These are phyloP conservation scores for fruit fly (Drosophila melanogaster) DNA, from an alignment of 1,140 invertebrate genomes.

Conservation along the genomic window DNA sequence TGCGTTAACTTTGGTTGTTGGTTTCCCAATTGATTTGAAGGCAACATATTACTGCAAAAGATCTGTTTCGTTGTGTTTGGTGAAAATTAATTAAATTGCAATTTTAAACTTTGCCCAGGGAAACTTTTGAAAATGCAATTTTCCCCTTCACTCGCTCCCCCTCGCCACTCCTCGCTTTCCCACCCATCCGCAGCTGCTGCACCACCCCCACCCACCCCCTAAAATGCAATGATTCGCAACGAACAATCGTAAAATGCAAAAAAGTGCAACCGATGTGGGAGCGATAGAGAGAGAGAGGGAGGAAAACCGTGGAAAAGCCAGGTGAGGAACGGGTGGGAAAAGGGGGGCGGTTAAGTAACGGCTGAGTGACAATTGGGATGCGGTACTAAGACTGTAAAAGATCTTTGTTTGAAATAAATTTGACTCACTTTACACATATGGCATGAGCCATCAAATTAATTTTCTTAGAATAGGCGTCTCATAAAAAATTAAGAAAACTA, in stretches of 20 bases:
- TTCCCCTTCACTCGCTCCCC: neutral
- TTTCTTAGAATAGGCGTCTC: neutral
- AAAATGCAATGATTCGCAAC: slow-evolving; percentile 62
- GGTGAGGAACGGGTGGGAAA: slow-evolving; percentile 8
- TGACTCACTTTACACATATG: slow-evolving; percentile 6
- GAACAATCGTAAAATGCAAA: slow-evolving; percentile 62
- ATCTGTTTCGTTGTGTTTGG: slow-evolving; percentile 24
- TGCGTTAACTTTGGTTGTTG: slow-evolving; percentile 75
- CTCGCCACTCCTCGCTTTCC: slow-evolving; percentile 1
- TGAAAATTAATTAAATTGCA: slow-evolving; percentile 65
- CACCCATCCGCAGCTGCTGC: slow-evolving; percentile 29
- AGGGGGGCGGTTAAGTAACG: slow-evolving; percentile 15
- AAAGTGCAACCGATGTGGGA: slow-evolving; percentile 23
- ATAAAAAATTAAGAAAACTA: neutral
- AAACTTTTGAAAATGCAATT: slow-evolving; percentile 41
- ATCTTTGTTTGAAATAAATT: slow-evolving; percentile 26
- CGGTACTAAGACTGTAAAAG: slow-evolving; percentile 3
- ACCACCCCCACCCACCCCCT: neutral
- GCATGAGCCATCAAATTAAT: slow-evolving; percentile 3
- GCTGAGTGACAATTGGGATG: slow-evolving; percentile 44
- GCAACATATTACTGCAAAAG: slow-evolving; percentile 70
- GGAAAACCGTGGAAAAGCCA: slow-evolving; percentile 1
- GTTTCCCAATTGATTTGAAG: slow-evolving; percentile 62
- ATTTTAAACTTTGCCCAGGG: slow-evolving; percentile 44
- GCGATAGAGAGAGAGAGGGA: neutral